Conservation (phyloP, 2,888 invertebrate genomes). For the Plebejus anna region DNA sequence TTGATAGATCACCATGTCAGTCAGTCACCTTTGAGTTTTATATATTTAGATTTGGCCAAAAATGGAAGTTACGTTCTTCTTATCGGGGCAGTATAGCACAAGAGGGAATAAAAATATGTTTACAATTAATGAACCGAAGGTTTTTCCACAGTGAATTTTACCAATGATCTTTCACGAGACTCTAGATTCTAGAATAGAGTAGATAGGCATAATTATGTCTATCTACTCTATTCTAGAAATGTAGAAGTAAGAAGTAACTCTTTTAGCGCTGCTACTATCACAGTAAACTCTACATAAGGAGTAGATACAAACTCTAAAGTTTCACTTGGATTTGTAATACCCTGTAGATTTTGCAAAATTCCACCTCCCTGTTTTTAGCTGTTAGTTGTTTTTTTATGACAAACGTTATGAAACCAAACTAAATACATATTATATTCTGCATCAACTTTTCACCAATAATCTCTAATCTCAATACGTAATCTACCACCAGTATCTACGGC, state of each 20-base stretch:
- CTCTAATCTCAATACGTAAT: slow-evolving; percentile 36
- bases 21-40: too few species aligned
- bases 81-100: background rate
- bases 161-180: too few species aligned
- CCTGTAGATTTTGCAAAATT: background rate
- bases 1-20: too few species aligned
- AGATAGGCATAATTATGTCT: too few species aligned
- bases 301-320: background rate
- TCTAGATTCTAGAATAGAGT: too few species aligned
- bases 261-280: background rate
- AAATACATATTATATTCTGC: background rate
- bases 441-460: background rate
- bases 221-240: background rate
- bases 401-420: background rate
- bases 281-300: background rate
- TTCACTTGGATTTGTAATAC: background rate
- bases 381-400: background rate
- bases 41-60: too few species aligned
- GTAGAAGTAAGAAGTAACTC: background rate
- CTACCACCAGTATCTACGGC: slow-evolving; percentile 35
- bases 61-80: too few species aligned
- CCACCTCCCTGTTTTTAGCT: background rate
- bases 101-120: background rate
- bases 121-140: background rate
- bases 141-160: background rate